Evolutionary conservation across 2,888 invertebrate genomes (phyloP).

Genomic region (Hipparchia semele): DNA sequence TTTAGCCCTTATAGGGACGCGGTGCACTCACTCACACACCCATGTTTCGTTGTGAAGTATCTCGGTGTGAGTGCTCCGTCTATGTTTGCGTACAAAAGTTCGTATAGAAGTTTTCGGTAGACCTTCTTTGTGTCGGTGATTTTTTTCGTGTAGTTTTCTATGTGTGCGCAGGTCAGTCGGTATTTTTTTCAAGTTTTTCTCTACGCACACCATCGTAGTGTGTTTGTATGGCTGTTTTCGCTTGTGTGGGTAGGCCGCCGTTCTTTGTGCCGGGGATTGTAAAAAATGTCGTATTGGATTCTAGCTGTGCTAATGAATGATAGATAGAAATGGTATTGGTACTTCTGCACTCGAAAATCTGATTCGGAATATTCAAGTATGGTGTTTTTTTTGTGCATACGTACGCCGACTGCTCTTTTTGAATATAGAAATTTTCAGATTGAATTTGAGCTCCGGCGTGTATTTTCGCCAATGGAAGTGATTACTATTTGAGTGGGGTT

Average conservation of each 20-base stretch:
- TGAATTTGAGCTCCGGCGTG: slow-evolving; percentile 48
- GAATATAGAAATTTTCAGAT: slow-evolving; percentile 48
- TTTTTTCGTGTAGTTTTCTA: slow-evolving; percentile 70
- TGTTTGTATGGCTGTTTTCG: slow-evolving; percentile 60
- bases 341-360: slow-evolving; percentile 61
- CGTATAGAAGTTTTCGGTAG: slow-evolving; percentile 80
- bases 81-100: slow-evolving; percentile 73
- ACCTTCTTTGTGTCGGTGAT: slow-evolving; percentile 83
- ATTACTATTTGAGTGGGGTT: slow-evolving; percentile 42
- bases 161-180: slow-evolving; percentile 78
- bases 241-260: slow-evolving; percentile 69
- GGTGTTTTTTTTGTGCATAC: slow-evolving; percentile 43
- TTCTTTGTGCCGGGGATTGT: slow-evolving; percentile 81
- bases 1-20: slow-evolving; percentile 68
- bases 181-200: slow-evolving; percentile 79
- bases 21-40: slow-evolving; percentile 70
- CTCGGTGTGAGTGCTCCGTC: slow-evolving; percentile 47
- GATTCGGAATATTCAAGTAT: slow-evolving; percentile 58
- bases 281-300: slow-evolving; percentile 84
- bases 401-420: slow-evolving; percentile 45
- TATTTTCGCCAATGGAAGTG: slow-evolving; percentile 50
- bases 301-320: slow-evolving; percentile 82
- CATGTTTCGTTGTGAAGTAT: slow-evolving; percentile 58
- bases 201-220: slow-evolving; percentile 55
- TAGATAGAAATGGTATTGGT: slow-evolving; percentile 71